Evolutionary conservation across 92 coral and sea anemone species (phyloP), one percentile per base, ranked within the genome.

Genomic region (Montipora capitata): DNA sequence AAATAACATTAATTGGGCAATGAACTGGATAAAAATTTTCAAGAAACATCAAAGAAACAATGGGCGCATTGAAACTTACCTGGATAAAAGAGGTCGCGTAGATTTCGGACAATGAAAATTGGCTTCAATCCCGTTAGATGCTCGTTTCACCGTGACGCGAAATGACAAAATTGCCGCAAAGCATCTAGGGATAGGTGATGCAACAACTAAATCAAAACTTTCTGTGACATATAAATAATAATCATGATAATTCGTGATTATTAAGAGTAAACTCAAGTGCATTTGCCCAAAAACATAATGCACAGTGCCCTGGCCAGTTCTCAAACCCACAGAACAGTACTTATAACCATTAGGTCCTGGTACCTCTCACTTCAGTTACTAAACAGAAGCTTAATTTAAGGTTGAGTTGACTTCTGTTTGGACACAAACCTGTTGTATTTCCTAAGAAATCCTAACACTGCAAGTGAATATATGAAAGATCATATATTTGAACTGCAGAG

Each of bases 151-250:
- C 7, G 59, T 54, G 59, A 54, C 10, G 59, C 0, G 59, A 54
- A 54, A 12, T 54, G 59, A 54, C 59, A 54, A 54, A 54, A 54
- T 7, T 54, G 59, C 59, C 3, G 59, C 59, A 54, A 3, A 54
- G 59, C 59, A 54, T 54, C 59, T 54, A 54, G 7, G 59, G 59
- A 54, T 54, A 54, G 59, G 59, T 54, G 59, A 61, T 61, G 66
- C 20, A 12, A 61, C 66, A 61, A 61, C 66, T 61, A 61, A 61
- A 61, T 61, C 66, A 61, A 61, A 13, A 61, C 66, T 61, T 61
- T 61, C 66, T 12, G 66, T 61, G 66, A 61, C 66, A 61, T 61
- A 61, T 58, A 61, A 61, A 48, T 61, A 0, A 61, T 61, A 11
- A 15, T 61, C 66, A 61, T 9, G 13, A 58, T 9, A 58, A 58